Evolutionary conservation across 2,888 invertebrate genomes (phyloP).

Genomic region (Glaucopsyche alexis): DNA sequence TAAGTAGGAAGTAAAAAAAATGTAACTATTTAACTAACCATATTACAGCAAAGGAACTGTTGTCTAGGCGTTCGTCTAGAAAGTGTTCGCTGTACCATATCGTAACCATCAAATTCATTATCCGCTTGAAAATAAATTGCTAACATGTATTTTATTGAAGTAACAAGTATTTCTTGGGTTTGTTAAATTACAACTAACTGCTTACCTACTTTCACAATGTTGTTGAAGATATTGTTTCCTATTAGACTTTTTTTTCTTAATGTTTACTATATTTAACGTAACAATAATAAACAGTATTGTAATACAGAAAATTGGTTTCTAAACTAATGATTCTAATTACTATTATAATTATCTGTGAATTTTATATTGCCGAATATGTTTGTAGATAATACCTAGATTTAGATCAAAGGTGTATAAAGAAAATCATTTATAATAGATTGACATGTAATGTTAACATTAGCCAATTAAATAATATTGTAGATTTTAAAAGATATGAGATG

Average conservation of each 20-base stretch:
- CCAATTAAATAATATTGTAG: no score
- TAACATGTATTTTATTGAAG: constrained; percentile 37
- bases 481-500: no score
- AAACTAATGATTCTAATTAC: background rate
- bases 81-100: constrained; percentile 43
- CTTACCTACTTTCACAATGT: constrained; percentile 19
- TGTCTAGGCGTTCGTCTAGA: constrained; percentile 36
- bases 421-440: no score
- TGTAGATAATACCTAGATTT: no score
- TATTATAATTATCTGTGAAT: constrained; percentile 4
- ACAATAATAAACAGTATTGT: background rate
- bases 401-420: no score
- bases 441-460: no score
- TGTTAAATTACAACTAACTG: constrained; percentile 30
- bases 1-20: background rate
- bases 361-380: no score
- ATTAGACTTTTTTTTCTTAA: background rate
- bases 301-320: background rate
- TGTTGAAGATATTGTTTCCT: background rate
- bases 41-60: background rate
- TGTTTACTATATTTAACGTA: background rate
- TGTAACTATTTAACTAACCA: background rate
- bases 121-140: constrained; percentile 32
- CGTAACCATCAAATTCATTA: constrained; percentile 41
- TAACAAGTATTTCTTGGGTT: constrained; percentile 35